A percentile compares a stretch with the other conserved stretches of the same genome.
Conservation (phyloP, 1,140 invertebrate genomes). For the Alviniconcha marisindica region DNA sequence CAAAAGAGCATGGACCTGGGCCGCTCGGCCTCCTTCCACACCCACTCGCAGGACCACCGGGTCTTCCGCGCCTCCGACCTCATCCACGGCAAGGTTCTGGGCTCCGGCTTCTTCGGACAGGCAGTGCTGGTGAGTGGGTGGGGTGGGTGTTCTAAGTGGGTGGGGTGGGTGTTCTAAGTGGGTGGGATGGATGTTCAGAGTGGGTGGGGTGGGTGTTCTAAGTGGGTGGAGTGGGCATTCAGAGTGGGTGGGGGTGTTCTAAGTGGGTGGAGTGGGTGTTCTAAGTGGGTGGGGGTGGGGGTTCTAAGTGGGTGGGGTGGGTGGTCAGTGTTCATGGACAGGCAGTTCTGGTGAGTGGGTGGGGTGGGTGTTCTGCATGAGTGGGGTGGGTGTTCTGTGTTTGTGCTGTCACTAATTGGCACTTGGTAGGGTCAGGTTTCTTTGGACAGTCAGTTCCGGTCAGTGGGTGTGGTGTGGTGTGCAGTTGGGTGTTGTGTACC, state of each 20-base stretch:
- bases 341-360: too few species aligned
- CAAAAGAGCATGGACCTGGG: conserved; percentile 83
- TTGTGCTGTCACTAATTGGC: too few species aligned
- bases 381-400: too few species aligned
- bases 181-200: background rate
- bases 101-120: conserved; percentile 95
- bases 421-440: too few species aligned
- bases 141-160: background rate
- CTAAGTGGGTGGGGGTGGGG: background rate
- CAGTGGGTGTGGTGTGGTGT: too few species aligned
- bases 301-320: too few species aligned
- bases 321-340: too few species aligned
- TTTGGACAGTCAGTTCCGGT: too few species aligned
- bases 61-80: conserved; percentile 94
- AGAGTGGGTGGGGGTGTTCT: background rate
- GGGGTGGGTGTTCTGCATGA: too few species aligned
- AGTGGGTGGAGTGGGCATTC: background rate
- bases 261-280: conserved; percentile 8
- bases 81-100: conserved; percentile 91
- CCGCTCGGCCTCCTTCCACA: conserved; percentile 90
- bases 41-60: conserved; percentile 85
- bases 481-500: too few species aligned
- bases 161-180: too few species aligned
- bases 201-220: too few species aligned
- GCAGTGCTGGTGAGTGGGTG: conserved; percentile 72